These are phyloP conservation scores for Zophobas morio DNA, from an alignment of 1,140 invertebrate species.

Conservation along the genomic window DNA sequence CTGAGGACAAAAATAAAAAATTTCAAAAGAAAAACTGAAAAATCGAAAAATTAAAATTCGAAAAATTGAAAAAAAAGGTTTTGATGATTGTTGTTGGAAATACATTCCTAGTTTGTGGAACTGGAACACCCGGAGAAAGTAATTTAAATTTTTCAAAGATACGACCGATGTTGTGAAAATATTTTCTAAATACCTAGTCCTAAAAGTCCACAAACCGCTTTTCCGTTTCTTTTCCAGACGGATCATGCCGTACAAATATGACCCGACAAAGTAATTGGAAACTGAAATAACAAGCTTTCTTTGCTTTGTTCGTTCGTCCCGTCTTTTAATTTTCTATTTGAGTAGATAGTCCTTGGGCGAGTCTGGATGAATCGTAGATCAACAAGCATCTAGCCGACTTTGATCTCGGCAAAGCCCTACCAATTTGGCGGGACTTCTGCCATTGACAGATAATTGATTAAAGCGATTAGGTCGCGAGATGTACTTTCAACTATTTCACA, in stretches of 20 bases:
- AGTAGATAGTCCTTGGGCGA: constrained; percentile 53
- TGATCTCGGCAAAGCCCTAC: constrained; percentile 35
- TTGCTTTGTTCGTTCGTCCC: constrained; percentile 46
- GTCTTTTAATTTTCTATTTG: constrained; percentile 54
- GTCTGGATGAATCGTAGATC: constrained; percentile 47
- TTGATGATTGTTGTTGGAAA: too few species aligned
- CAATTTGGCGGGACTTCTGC: constrained; percentile 43
- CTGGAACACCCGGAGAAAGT: too few species aligned
- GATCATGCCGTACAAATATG: constrained; percentile 39
- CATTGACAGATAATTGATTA: constrained; percentile 52
- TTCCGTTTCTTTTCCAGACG: constrained; percentile 8
- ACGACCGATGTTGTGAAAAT: too few species aligned
- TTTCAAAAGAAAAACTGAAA: too few species aligned
- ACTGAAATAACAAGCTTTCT: constrained; percentile 53
- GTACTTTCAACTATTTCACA: not conserved
- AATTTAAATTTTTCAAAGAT: too few species aligned
- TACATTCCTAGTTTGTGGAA: too few species aligned
- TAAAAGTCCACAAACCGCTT: not conserved
- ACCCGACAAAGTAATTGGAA: constrained; percentile 44
- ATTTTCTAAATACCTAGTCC: too few species aligned
- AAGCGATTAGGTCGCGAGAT: constrained; percentile 43
- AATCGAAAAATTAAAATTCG: too few species aligned
- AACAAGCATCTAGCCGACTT: constrained; percentile 35
- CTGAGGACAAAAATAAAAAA: too few species aligned
- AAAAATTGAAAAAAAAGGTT: too few species aligned